These are phyloP conservation scores for Drosophila hawaiiensis DNA, from an alignment of 2,888 invertebrate species.

Conservation along the genomic window DNA sequence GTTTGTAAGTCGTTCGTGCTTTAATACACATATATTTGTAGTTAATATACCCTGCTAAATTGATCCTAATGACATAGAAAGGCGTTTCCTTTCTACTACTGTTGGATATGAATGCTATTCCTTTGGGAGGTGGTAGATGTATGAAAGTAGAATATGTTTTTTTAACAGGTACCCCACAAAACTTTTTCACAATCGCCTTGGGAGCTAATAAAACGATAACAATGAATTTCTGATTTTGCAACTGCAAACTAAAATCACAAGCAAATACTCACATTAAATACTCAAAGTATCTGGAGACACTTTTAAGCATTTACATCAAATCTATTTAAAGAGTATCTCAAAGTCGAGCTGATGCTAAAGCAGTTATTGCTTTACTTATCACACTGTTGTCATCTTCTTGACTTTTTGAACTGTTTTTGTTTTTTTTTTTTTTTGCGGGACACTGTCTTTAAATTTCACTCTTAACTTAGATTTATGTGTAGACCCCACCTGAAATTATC, in stretches of 20 bases:
- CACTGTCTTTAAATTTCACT: constrained; percentile 72
- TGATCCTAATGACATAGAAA: neutral
- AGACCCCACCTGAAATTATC: constrained; percentile 73
- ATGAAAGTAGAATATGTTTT: neutral
- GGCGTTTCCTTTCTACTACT: neutral
- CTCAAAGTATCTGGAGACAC: neutral
- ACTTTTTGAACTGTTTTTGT: constrained; percentile 43
- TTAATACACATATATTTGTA: constrained; percentile 10
- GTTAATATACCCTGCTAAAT: constrained; percentile 23
- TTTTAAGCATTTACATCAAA: neutral
- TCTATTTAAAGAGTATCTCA: neutral
- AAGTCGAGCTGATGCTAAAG: neutral
- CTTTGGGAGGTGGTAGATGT: neutral
- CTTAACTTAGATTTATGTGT: constrained; percentile 71
- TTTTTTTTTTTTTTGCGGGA: neutral
- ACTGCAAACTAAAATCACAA: neutral
- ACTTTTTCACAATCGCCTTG: neutral
- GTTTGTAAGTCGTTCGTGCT: constrained; percentile 57
- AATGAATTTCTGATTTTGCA: neutral
- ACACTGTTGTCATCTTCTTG: constrained; percentile 19
- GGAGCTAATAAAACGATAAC: neutral
- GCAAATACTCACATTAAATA: neutral
- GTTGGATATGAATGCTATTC: neutral
- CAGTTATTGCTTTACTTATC: constrained; percentile 31
- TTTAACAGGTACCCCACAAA: neutral